phyloP scores from a whole-genome alignment of 2,888 invertebrate genomes.

The Cremastinae sp. region DNA sequence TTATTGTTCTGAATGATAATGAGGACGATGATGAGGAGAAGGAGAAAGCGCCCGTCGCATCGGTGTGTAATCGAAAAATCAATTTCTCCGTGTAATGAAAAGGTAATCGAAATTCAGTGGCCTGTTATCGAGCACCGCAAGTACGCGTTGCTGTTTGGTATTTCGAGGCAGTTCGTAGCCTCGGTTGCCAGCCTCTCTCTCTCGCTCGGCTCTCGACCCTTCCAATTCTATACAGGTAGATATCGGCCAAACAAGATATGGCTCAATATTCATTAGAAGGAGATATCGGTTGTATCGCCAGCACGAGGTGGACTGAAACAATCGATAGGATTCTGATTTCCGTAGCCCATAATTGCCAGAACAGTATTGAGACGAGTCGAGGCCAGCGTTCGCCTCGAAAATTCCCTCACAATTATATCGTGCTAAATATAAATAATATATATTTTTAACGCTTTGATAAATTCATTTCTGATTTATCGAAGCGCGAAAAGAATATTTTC shows the following conservation, averaged over 20 bases:
- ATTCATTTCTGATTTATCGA: too few relatives aligned
- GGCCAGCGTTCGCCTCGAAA: too few relatives aligned
- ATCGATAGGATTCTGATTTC: constrained; percentile 15
- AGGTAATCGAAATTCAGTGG: constrained; percentile 35
- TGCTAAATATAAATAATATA: too few relatives aligned
- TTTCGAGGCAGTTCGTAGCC: constrained; percentile 1
- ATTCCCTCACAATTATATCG: too few relatives aligned
- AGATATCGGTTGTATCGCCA: constrained; percentile 3
- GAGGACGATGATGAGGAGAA: too few relatives aligned
- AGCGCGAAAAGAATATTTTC: too few relatives aligned
- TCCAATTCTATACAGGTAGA: not conserved
- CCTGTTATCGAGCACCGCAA: constrained; percentile 26
- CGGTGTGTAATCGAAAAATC: constrained; percentile 17
- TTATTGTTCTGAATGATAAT: too few relatives aligned
- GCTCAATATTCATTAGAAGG: constrained; percentile 7
- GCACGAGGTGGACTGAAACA: not conserved
- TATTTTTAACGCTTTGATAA: too few relatives aligned
- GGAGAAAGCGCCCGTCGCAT: not conserved
- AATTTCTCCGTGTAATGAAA: constrained; percentile 20
- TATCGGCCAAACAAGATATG: not conserved
- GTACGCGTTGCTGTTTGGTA: constrained; percentile 4
- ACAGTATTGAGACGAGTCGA: constrained; percentile 2
- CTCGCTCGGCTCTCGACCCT: not conserved
- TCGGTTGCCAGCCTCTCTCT: not conserved
- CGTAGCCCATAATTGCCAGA: constrained; percentile 10